phyloP scores from a whole-genome alignment of 2,113 vertebrate species.

The Deroptyus accipitrinus region DNA sequence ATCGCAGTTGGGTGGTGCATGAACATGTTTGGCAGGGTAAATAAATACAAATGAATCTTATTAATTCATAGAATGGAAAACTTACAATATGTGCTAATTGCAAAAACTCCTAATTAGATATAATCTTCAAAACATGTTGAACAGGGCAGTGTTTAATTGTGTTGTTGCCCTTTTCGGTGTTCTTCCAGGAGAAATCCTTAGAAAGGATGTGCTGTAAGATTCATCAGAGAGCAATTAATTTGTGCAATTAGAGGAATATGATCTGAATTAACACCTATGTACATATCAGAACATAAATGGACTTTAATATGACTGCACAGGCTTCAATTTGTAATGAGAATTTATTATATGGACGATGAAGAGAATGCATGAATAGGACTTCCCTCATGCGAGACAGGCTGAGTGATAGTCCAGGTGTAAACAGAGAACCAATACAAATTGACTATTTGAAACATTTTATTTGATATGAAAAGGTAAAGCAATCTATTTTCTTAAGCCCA shows the following conservation, averaged over 20 bases:
- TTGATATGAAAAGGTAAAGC: neutral
- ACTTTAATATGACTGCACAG: slow-evolving; percentile 23
- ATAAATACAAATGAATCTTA: slow-evolving; percentile 49
- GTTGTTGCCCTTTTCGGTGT: slow-evolving; percentile 69
- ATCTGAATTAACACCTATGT: slow-evolving; percentile 46
- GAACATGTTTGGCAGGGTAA: neutral
- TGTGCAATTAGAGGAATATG: slow-evolving; percentile 61
- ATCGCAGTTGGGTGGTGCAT: neutral
- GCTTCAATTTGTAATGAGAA: slow-evolving; percentile 1
- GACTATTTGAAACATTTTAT: neutral
- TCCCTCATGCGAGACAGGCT: neutral
- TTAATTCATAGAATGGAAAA: slow-evolving; percentile 62
- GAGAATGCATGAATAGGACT: neutral
- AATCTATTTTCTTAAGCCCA: neutral
- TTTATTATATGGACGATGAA: neutral
- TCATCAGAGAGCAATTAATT: slow-evolving; percentile 73
- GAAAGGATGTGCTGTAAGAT: slow-evolving; percentile 67
- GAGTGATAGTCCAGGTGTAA: neutral
- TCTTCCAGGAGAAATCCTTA: slow-evolving; percentile 40
- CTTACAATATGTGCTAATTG: slow-evolving; percentile 63
- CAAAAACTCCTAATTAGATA: slow-evolving; percentile 68
- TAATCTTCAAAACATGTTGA: slow-evolving; percentile 72
- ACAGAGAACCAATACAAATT: neutral
- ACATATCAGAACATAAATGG: slow-evolving; percentile 33
- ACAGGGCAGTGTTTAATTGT: slow-evolving; percentile 52